Base-by-base conservation (phyloP, 2,113 vertebrate species). In the Chloroceryle aenea region DNA sequence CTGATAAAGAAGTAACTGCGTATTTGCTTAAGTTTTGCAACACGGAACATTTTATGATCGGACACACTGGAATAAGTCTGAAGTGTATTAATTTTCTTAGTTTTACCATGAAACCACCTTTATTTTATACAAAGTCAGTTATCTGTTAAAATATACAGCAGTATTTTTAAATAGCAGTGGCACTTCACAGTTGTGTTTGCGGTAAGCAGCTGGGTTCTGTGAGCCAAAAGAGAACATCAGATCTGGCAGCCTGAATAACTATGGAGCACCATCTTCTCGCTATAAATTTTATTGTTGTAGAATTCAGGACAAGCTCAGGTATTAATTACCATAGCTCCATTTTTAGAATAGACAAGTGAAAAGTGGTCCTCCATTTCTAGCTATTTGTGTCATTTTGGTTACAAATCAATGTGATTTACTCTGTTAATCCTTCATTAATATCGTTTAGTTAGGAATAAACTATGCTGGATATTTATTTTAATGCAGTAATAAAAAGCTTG, bases 1-100 rank as follows among this genome's bases (percentile, higher is more conserved):
- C 34, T 4, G 17, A 21, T 13, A 10, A 0, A 59, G 34, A 81
- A 38, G 7, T 38, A 59, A 48, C 4, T 1, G 16, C 14, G 1
- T 32, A 15, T 80, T 63, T 88, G 48, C 58, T 61, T 17, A 5
- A 27, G 34, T 42, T 75, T 75, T 10, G 2, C 16, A 78, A 34
- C 9, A 72, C 74, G 30, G 9, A 42, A 45, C 8, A 40, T 55
- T 38, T 76, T 64, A 40, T 45, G 12, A 40, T 43, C 3, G 3
- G 32, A 48, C 6, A 63, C 27, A 50, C 10, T 34, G 42, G 27
- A 76, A 92, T 52, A 69, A 88, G 34, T 62, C 27, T 80, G 15
- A 50, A 72, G 7, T 11, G 10, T 76, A 30, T 53, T 38, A 7
- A 8, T 27, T 76, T 36, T 38, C 47, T 55, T 83, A 29, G 7